Evolutionary conservation across 2,113 vertebrate genomes (phyloP).

Genomic region (Emydocephalus ijimae): DNA sequence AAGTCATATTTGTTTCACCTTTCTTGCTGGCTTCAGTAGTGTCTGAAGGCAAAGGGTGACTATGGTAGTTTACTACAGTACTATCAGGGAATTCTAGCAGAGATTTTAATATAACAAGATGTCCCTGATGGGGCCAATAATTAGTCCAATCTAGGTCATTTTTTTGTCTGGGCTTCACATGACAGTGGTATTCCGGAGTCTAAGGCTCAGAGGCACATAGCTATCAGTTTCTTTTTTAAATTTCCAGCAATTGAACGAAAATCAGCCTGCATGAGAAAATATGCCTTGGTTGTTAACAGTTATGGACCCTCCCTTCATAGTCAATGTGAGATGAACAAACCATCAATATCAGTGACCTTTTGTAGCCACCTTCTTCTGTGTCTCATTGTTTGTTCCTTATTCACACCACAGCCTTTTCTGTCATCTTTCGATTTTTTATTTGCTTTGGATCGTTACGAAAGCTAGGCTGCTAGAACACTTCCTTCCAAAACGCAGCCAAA

Average conservation of each 20-base stretch:
- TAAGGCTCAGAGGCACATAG: background rate
- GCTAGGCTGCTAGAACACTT: background rate
- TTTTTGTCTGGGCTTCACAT: background rate
- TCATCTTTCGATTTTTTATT: background rate
- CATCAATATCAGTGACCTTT: background rate
- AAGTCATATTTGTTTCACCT: background rate
- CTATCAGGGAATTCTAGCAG: background rate
- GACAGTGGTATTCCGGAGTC: background rate
- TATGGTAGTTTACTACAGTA: background rate
- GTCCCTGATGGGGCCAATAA: background rate
- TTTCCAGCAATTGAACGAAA: background rate
- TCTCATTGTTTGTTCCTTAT: background rate
- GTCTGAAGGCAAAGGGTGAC: background rate
- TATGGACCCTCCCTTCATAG: background rate
- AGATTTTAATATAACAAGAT: background rate
- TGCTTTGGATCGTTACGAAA: background rate
- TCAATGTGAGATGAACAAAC: background rate
- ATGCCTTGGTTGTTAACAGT: background rate
- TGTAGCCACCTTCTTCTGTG: background rate
- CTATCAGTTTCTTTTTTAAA: background rate
- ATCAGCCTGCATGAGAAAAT: background rate
- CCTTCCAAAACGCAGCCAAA: constrained; percentile 3
- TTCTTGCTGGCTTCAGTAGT: background rate
- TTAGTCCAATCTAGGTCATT: no score
- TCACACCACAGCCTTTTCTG: background rate